Evolutionary conservation across 1,140 invertebrate species (phyloP).

Genomic region (Epicauta chinensis): DNA sequence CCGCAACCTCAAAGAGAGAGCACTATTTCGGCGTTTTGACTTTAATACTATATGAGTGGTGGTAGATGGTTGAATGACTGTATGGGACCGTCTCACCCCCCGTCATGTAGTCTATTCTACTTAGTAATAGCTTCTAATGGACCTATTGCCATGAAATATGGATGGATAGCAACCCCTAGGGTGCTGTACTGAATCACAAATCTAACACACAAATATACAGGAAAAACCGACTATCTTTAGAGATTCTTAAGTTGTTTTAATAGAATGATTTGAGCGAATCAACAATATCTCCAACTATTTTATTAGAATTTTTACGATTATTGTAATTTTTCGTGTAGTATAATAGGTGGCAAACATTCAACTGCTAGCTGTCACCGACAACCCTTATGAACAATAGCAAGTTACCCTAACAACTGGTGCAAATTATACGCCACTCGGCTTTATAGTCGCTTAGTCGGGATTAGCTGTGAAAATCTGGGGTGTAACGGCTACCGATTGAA

Average conservation of each 20-base stretch:
- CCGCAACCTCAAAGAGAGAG: constrained; percentile 29
- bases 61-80: background rate
- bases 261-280: too few relatives aligned
- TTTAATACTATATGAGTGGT: constrained; percentile 19
- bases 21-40: constrained; percentile 21
- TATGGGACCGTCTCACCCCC: constrained; percentile 21
- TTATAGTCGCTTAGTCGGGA: constrained; percentile 20
- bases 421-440: constrained; percentile 26
- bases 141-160: constrained; percentile 37
- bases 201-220: background rate
- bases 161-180: constrained; percentile 23
- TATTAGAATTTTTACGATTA: too few relatives aligned
- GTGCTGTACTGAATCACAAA: constrained; percentile 19
- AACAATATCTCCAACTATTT: too few relatives aligned
- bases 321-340: too few relatives aligned
- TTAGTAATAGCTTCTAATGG: constrained; percentile 37
- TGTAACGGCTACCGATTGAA: background rate
- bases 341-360: constrained; percentile 22
- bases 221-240: background rate
- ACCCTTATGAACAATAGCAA: constrained; percentile 24
- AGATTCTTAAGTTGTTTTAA: too few relatives aligned
- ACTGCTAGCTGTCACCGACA: constrained; percentile 20
- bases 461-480: constrained; percentile 7
- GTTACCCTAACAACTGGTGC: constrained; percentile 26
- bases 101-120: constrained; percentile 4